Base-by-base conservation (phyloP, 1,140 invertebrate species). In the Apolygus lucorum region DNA sequence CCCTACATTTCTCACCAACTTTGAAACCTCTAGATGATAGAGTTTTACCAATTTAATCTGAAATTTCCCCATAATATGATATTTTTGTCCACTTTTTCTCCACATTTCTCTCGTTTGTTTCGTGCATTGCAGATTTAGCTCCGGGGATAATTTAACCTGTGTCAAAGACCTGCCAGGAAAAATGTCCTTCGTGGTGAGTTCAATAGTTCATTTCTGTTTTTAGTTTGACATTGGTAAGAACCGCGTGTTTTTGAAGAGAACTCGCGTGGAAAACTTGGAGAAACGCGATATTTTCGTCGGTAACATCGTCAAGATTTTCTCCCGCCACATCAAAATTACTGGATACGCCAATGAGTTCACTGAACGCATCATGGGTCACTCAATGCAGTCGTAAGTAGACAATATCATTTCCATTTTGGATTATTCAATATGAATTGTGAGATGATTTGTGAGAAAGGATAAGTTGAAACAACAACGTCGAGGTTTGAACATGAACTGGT, bases 171-270 rank as follows among this genome's bases (percentile, higher is more conserved):
- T n/a, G n/a, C n/a, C n/a, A n/a, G n/a, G n/a, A n/a, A n/a, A n/a
- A n/a, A n/a, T n/a, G n/a, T n/a, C n/a, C n/a, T n/a, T n/a, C n/a
- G n/a, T n/a, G n/a, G n/a, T n/a, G n/a, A n/a, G n/a, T 42, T 42
- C 4, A 42, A 42, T 42, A 42, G 4, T 42, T 42, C n/a, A n/a
- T 8, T 17, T 42, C 4, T 42, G 34, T 8, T 42, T 42, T 42
- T 78, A 93, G 90, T 92, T 84, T 81, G 91, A 94, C 77, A 76
- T 90, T 59, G 88, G 88, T 75, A 88, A 84, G 70, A 84, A 84
- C 64, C 86, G 87, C 77, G 84, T 82, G 0, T 95, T 95, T 79
- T 78, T 95, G 54, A 86, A 86, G 73, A 82, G 90, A 74, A 87
- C 86, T 2, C 86, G 86, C 79, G 86, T 88, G 29, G 84, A 88